A percentile compares a stretch with the other conserved stretches of the same genome.
Evolutionary conservation across 2,888 invertebrate species (phyloP).

Genomic region (Epirrhoe alternata): DNA sequence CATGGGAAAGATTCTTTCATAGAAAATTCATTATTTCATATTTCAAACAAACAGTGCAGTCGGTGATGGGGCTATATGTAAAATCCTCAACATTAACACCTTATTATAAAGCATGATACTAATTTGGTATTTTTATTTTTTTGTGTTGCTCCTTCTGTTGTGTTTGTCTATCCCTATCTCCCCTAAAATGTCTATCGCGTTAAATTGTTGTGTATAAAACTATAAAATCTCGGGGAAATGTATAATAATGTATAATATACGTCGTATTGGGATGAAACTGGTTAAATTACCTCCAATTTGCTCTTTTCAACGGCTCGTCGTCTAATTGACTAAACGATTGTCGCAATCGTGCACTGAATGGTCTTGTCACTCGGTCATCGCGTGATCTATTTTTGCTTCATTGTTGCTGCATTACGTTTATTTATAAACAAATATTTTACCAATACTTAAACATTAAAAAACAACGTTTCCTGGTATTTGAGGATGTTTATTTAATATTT

Average conservation of each 20-base stretch:
- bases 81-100: conserved; percentile 6
- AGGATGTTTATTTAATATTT: conserved; percentile 1
- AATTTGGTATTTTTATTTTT: conserved; percentile 55
- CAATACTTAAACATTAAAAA: not conserved
- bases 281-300: conserved; percentile 61
- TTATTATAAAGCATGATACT: conserved; percentile 53
- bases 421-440: conserved; percentile 12
- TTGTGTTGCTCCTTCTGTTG: conserved; percentile 56
- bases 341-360: conserved; percentile 47
- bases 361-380: conserved; percentile 57
- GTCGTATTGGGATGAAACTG: conserved; percentile 22
- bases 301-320: conserved; percentile 54
- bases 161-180: conserved; percentile 54
- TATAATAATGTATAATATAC: conserved; percentile 9
- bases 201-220: not conserved
- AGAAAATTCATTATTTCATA: not conserved
- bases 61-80: conserved; percentile 14
- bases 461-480: not conserved
- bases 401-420: conserved; percentile 39
- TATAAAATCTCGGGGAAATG: not conserved
- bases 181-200: not conserved
- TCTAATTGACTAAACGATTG: conserved; percentile 72
- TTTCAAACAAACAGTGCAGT: conserved; percentile 2
- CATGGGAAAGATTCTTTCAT: not conserved
- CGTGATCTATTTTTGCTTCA: conserved; percentile 65